Evolutionary conservation across 2,797 vertebrate species (phyloP), one percentile per base, ranked within the genome.

Genomic region (Odontamblyopus rebecca): DNA sequence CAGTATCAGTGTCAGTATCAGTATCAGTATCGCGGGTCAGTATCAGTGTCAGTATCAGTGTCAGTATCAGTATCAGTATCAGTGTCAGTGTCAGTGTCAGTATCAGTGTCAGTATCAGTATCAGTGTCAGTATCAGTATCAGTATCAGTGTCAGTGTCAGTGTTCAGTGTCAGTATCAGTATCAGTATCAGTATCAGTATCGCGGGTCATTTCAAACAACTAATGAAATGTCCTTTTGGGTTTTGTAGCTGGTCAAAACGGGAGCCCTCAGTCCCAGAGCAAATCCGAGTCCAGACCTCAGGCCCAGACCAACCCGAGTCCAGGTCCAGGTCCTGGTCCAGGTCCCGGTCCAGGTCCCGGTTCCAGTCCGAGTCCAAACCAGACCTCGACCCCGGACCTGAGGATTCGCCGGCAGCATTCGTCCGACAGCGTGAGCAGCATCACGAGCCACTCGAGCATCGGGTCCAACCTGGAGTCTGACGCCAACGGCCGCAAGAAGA

Each of bases 381-480:
- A 80, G 62, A 83, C 92, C 80, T 94, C 77, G 72, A 50, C 38
- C 5, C n/a, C 96, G 0, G 98, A 99, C 83, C 94, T 99, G 75
- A 94, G 96, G 6, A 99, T 99, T 87, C 93, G 97, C 53, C 91
- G 98, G 74, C 98, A 99, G 80, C 98, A 98, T 82, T 99, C 98
- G 0, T 99, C 98, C 0, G 98, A 99, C 86, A 99, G 98, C 0
- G 97, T 99, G 63, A 99, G 97, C 90, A 99, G 98, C 67, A 93
- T 99, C 11, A 99, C 97, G 83, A 99, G 98, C 86, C 98, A 99
- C 90, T 99, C 98, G 74, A 99, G 98, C 0, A 95, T 99, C 84
- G 97, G 97, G 38, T 98, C 97, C 93, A 98, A 97, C 90, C 91
- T 97, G 62, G 98, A 99, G 78, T 90, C 91, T 0, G 97, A 98